Conservation (phyloP, 2,797 vertebrate genomes). For the Mallotus villosus region DNA sequence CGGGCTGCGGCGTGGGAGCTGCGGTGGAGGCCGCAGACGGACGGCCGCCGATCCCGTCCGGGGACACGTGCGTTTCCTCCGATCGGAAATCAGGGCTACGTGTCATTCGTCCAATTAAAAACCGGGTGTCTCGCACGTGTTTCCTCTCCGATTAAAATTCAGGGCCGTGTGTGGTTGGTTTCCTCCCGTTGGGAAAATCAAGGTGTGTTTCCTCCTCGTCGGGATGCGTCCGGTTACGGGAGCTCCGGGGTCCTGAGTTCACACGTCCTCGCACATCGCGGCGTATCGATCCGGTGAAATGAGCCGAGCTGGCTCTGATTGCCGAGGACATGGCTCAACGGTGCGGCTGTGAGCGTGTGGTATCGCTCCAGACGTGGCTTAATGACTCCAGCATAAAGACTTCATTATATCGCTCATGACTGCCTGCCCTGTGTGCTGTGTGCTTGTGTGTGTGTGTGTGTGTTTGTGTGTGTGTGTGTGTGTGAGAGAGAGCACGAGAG, state of each 20-base stretch:
- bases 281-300: slow-evolving; percentile 44
- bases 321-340: slow-evolving; percentile 11
- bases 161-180: background rate
- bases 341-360: too few relatives aligned
- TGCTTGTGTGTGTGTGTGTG: background rate
- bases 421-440: slow-evolving; percentile 2
- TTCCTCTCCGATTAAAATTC: too few relatives aligned
- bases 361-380: too few relatives aligned
- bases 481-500: background rate
- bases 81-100: too few relatives aligned
- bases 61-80: too few relatives aligned
- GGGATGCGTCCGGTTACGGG: background rate
- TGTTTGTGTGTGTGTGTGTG: too few relatives aligned
- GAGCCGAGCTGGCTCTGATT: slow-evolving; percentile 22
- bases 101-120: too few relatives aligned
- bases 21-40: too few relatives aligned
- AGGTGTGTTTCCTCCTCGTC: background rate
- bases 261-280: slow-evolving; percentile 21
- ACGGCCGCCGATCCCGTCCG: too few relatives aligned
- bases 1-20: too few relatives aligned
- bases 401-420: background rate
- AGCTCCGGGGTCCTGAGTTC: background rate
- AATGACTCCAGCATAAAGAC: slow-evolving; percentile 2
- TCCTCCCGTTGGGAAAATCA: background rate
- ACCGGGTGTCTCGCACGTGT: too few relatives aligned